Evolutionary conservation across 2,888 invertebrate genomes (phyloP), one percentile per base, ranked within the genome.

Genomic region (Volucella inflata): DNA sequence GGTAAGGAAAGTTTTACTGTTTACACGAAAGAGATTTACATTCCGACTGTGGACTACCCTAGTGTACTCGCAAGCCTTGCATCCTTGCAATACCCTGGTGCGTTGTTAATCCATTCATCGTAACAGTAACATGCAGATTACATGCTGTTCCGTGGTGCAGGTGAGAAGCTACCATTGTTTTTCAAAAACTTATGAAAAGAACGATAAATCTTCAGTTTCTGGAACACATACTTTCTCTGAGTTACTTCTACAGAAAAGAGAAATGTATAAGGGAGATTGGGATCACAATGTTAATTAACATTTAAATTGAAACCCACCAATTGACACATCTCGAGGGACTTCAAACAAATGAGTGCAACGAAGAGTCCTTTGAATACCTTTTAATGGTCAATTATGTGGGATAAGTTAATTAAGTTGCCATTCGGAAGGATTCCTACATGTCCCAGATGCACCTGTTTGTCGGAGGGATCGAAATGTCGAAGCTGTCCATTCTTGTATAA

Each of bases 341-440:
- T 42, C 12, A 30, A 12, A 59, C 44, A 64, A n/a, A 42, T 12
- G 2, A 3, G 8, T 6, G 44, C 30, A 21, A 46, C 11, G 10
- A 11, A 14, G 21, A 59, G 40, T 21, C 14, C 38, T 8, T 75
- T 50, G 30, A 42, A 57, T 57, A 65, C 57, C 57, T 50, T 65
- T 65, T 65, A 65, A 75, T 65, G 40, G 57, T n/a, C n/a, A 65
- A 40, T 50, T 30, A 65, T 65, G 57, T 57, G 75, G 40, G 57
- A 65, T 67, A 48, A 65, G 75, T 51, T 65, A 65, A 74, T 74
- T 55, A 64, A 64, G 14, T 44, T 55, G 51, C 30, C 53, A 62
- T 62, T 72, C 50, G 40, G 46, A 60, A n/a, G 59, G 42, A 62
- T 51, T 21, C 21, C 3, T 51, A 16, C 72, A 36, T 50, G 71